Evolutionary conservation across 2,888 invertebrate species (phyloP).

Genomic region (Junonia oenone): DNA sequence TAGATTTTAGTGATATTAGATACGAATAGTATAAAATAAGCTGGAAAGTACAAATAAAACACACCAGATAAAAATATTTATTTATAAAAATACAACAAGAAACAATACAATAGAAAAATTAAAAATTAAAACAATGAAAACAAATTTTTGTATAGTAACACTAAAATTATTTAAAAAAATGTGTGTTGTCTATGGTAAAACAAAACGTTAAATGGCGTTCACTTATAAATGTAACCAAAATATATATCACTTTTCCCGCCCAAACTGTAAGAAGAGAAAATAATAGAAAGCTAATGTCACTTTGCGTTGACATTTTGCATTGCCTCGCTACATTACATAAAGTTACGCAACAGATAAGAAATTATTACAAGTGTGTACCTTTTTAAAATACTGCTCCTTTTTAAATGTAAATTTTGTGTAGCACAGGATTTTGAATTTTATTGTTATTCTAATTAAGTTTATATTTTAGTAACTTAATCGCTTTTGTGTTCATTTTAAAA

Average conservation of each 20-base stretch:
- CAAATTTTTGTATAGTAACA: background rate
- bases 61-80: conserved; percentile 24
- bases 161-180: background rate
- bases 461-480: background rate
- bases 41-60: conserved; percentile 27
- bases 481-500: background rate
- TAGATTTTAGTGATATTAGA: background rate
- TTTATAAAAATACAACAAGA: conserved; percentile 10
- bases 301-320: conserved; percentile 21
- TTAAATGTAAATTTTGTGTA: background rate
- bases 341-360: conserved; percentile 5
- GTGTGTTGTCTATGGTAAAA: conserved; percentile 5
- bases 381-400: background rate
- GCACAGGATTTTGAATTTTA: background rate
- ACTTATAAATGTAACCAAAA: conserved; percentile 21
- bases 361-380: background rate
- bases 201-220: conserved; percentile 26
- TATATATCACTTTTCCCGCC: conserved; percentile 35
- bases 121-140: background rate
- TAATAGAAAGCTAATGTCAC: conserved; percentile 29
- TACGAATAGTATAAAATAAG: background rate
- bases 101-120: background rate
- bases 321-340: conserved; percentile 7
- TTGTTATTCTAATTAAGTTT: background rate
- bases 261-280: conserved; percentile 31